Conservation (phyloP, 2,113 vertebrate genomes). For the Sula dactylatra region DNA sequence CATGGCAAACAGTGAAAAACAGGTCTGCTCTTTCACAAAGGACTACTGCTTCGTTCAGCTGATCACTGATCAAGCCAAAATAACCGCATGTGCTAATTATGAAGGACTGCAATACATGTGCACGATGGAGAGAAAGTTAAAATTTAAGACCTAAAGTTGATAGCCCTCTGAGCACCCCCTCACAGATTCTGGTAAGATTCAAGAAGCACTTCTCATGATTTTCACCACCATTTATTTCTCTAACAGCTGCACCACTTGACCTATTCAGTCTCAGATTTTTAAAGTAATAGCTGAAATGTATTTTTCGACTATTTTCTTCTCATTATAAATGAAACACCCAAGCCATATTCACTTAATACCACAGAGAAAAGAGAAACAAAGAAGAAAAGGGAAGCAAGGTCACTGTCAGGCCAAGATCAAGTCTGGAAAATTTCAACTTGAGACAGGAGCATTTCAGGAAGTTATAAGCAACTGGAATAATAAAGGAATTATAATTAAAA, state of each 20-base stretch:
- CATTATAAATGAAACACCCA: not conserved
- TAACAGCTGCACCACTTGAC: not conserved
- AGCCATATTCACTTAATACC: not conserved
- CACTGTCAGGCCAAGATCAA: slow-evolving; percentile 39
- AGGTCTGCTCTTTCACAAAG: not conserved
- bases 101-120: not conserved
- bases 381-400: not conserved
- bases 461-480: slow-evolving; percentile 31
- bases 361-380: slow-evolving; percentile 9
- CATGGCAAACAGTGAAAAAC: not conserved
- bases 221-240: not conserved
- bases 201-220: not conserved
- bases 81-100: not conserved
- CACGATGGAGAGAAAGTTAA: not conserved
- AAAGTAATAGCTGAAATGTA: not conserved
- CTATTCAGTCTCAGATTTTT: not conserved
- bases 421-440: slow-evolving; percentile 34
- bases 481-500: slow-evolving; percentile 20
- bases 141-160: not conserved
- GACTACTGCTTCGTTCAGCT: not conserved
- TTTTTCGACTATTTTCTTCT: slow-evolving; percentile 22
- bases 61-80: not conserved
- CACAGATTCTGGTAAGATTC: not conserved
- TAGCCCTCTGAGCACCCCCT: not conserved
- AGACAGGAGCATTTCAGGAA: slow-evolving; percentile 6